Evolutionary conservation across 1,140 invertebrate species (phyloP), one percentile per base, ranked within the genome.

Genomic region (Daktulosphaira vitifoliae): DNA sequence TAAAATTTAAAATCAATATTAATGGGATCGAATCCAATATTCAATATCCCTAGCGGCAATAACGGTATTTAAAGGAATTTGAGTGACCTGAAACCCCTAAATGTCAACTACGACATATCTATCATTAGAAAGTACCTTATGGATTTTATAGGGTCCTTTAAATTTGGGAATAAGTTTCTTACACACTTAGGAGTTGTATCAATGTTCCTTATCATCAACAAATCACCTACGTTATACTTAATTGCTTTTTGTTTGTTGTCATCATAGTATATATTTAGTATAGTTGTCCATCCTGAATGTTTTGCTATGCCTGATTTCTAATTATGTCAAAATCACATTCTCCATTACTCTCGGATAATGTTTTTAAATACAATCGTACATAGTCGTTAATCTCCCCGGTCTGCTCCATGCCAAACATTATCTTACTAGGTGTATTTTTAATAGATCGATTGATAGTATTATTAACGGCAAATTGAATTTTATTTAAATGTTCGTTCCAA

Each of bases 401-500:
- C n/a, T n/a, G n/a, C n/a, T n/a, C n/a, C n/a, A n/a, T n/a, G n/a
- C n/a, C n/a, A n/a, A n/a, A n/a, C 22, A n/a, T n/a, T n/a, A n/a
- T n/a, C 46, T 48, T 23, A 39, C 65, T 67, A 1, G 70, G 68
- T 1, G 67, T 69, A 11, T 56, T 49, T 1, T 65, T 53, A 2
- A 68, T 71, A 0, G 69, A 65, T n/a, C 50, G 37, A 48, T 46
- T 38, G 1, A 68, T 13, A 1, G 51, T 65, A 56, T 70, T 70
- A 29, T 69, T 71, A 2, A 70, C 33, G 13, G 66, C 23, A 50
- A 68, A 67, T 51, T 70, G 68, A 2, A 67, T 44, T 11, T 65
- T 29, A 25, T 49, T 18, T 37, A 65, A 49, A 50, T 65, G 26
- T 51, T 49, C 26, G 26, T 54, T 26, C 33, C 65, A 68, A 37